A percentile compares a stretch with the other conserved stretches of the same genome.
These are phyloP conservation scores for zebrafish (Danio rerio) DNA, from an alignment of 2,113 vertebrate genomes.

Conservation along the genomic window GRCz12tu NC_133179.1:15680501-15681000, in stretches of 20 bases:
- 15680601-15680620: slow-evolving; percentile 59
- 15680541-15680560: slow-evolving; percentile 72
- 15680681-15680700: slow-evolving; percentile 4
- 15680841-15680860: too few relatives aligned
- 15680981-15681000: too few relatives aligned
- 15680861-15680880: too few relatives aligned
- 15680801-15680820: neutral
- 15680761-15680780: neutral
- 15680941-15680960: too few relatives aligned
- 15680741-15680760: neutral
- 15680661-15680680: slow-evolving; percentile 10
- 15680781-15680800: neutral
- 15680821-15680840: neutral
- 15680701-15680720: neutral
- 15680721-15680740: neutral
- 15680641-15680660: slow-evolving; percentile 34
- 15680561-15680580: slow-evolving; percentile 78
- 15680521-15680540: slow-evolving; percentile 75
- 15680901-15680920: too few relatives aligned
- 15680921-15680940: too few relatives aligned
- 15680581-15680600: slow-evolving; percentile 77
- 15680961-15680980: too few relatives aligned
- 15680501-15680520: slow-evolving; percentile 71
- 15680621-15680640: slow-evolving; percentile 28
- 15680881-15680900: too few relatives aligned